phyloP scores from a whole-genome alignment of 2,888 invertebrate genomes.

The Drosophila barbarae region DNA sequence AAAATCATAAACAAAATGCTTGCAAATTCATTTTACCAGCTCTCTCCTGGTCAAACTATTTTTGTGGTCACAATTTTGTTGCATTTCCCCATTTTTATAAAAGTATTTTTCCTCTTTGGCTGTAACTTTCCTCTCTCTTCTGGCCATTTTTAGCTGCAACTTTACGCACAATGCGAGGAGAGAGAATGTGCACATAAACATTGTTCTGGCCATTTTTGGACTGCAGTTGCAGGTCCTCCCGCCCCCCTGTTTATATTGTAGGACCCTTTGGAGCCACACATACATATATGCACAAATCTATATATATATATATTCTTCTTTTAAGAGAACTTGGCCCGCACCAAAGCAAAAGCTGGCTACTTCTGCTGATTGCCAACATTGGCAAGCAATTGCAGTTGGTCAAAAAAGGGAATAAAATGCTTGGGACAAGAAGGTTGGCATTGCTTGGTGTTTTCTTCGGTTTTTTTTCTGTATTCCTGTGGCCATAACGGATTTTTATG shows the following conservation, averaged over 20 bases:
- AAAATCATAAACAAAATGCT: not conserved
- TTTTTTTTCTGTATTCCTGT: slow-evolving; percentile 6
- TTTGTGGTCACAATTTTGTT: not conserved
- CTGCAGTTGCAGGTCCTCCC: slow-evolving; percentile 26
- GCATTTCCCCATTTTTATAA: not conserved
- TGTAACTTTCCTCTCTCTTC: slow-evolving; percentile 16
- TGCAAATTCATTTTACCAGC: not conserved
- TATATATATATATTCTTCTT: not conserved
- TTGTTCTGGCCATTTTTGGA: slow-evolving; percentile 63
- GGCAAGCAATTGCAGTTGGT: slow-evolving; percentile 42
- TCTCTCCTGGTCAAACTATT: not conserved
- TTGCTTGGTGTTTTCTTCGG: slow-evolving; percentile 20
- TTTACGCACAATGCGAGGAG: slow-evolving; percentile 53
- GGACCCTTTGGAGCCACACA: slow-evolving; percentile 13
- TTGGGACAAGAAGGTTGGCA: slow-evolving; percentile 32
- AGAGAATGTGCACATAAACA: slow-evolving; percentile 52
- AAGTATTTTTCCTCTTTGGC: not conserved
- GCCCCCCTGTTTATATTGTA: slow-evolving; percentile 34
- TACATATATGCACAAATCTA: too few species aligned
- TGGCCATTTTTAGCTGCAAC: slow-evolving; percentile 48
- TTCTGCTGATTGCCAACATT: slow-evolving; percentile 38
- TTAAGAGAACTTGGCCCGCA: slow-evolving; percentile 23
- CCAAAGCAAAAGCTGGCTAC: slow-evolving; percentile 13
- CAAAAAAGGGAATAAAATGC: slow-evolving; percentile 68
- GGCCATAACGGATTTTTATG: slow-evolving; percentile 70